phyloP scores from a whole-genome alignment of 2,888 invertebrate genomes.

The Ophion costatus region DNA sequence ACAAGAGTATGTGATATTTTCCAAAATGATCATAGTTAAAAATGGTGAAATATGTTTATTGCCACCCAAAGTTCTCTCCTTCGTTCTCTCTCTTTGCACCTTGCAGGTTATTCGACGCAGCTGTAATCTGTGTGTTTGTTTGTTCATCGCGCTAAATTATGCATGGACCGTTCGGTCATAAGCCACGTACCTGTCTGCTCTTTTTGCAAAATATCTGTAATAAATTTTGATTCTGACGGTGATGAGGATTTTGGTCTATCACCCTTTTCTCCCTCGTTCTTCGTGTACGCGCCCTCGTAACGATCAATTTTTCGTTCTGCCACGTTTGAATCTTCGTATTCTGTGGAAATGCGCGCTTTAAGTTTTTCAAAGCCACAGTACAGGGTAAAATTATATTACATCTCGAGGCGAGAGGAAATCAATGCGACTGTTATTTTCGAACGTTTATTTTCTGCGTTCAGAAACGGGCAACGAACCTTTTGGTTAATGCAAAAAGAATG shows the following conservation, averaged over 20 bases:
- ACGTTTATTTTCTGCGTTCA: neutral
- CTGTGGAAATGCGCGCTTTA: slow-evolving; percentile 64
- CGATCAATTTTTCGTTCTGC: slow-evolving; percentile 79
- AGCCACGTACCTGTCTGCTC: slow-evolving; percentile 79
- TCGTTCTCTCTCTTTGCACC: slow-evolving; percentile 71
- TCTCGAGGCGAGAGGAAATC: no score
- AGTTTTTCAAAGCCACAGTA: neutral
- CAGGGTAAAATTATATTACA: neutral
- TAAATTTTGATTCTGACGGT: slow-evolving; percentile 79
- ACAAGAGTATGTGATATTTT: neutral
- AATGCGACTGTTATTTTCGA: no score
- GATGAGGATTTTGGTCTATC: slow-evolving; percentile 80
- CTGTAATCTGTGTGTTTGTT: slow-evolving; percentile 39
- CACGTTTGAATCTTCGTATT: slow-evolving; percentile 80
- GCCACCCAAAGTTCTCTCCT: neutral
- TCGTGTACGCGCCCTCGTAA: slow-evolving; percentile 76
- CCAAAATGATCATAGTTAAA: no score
- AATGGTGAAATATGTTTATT: neutral
- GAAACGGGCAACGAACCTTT: neutral
- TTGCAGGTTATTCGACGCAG: slow-evolving; percentile 48
- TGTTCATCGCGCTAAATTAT: slow-evolving; percentile 34
- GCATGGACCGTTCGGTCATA: slow-evolving; percentile 14
- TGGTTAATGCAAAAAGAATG: neutral
- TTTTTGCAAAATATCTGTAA: slow-evolving; percentile 79
- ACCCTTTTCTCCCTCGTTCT: slow-evolving; percentile 79